Base-by-base conservation (phyloP, 2,113 vertebrate species). In the Mus pahari region DNA sequence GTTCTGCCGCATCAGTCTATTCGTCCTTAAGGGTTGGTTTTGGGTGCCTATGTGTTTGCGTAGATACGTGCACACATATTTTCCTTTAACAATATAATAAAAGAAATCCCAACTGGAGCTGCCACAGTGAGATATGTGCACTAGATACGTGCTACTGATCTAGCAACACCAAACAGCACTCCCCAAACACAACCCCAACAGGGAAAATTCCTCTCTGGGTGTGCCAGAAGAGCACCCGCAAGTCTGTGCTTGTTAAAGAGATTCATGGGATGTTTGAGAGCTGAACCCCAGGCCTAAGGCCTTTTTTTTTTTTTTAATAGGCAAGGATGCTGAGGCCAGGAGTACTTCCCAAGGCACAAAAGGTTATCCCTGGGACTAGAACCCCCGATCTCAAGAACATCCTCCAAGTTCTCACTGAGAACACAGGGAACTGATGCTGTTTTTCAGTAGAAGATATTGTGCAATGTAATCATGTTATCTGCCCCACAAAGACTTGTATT, bases 221-320 rank as follows among this genome's bases (percentile, higher is more conserved):
- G 79, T 96, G 94, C 60, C 94, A 50, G 39, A 26, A 22, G 19
- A 91, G 48, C 45, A 6, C 14, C 45, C 12, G 0, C 96, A 91
- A 95, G 96, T 64, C 86, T 22, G 62, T 48, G 88, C 88, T 89
- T 94, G 97, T 93, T 64, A 68, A 96, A 24, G 4, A 55, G 92
- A 86, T 33, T 77, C 66, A 1, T 31, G 33, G 83, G 88, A 81
- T 89, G 74, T 68, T 87, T 71, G 92, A 95, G 96, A 92, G 74
- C 39, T 71, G 86, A 71, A 68, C 6, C 28, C 48, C 53, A 45
- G 94, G 64, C 33, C 68, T 66, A 86, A 75, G 26, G 64, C 39
- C 66, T 86, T 84, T 78, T 55, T 55, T 81, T 91, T 90, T 39
- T 24, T 74, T 75, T 26, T 24, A 11, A 45, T 31, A 87, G 79